Base-by-base conservation (phyloP, 1,140 invertebrate genomes). In the Onthophagus taurus region DNA sequence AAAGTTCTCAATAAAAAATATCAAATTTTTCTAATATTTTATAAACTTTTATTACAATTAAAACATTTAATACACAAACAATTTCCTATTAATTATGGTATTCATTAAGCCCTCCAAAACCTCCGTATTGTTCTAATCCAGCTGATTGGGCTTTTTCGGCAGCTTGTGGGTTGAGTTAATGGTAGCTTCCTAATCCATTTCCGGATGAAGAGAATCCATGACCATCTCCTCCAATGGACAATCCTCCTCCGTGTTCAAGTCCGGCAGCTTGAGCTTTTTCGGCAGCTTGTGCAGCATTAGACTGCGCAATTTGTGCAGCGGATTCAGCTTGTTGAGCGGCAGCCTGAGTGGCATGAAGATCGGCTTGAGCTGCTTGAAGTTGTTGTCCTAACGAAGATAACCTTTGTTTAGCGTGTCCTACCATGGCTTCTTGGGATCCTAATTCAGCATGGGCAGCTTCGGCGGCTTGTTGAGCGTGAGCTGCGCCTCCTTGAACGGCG, bases 211-310 rank as follows among this genome's bases (percentile, higher is more conserved):
- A n/a, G n/a, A n/a, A n/a, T n/a, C n/a, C n/a, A n/a, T n/a, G n/a
- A n/a, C n/a, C n/a, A n/a, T n/a, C n/a, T n/a, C 38, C 38, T 20
- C 16, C 38, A 14, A 29, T 24, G 13, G 38, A 41, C 3, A 41
- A 9, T 9, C 24, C 38, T 9, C 12, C 21, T 9, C 23, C 21
- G 14, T 41, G 24, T 20, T 41, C 23, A 2, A n/a, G 4, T 8
- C n/a, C 38, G 17, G 38, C n/a, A 4, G 12, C 8, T 17, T 21
- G 14, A 1, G 38, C 38, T 14, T n/a, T 11, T 41, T 29, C 23
- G 16, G 21, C 38, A 16, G 38, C 38, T 41, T 41, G 38, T 7
- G 38, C 38, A 3, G 38, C 38, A 17, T 41, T 41, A 24, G 16
- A 20, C 14, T 41, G 38, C 1, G 38, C 38, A 8, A 41, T n/a